Evolutionary conservation across 2,113 vertebrate genomes (phyloP).

Genomic region (Corynorhinus townsendii): DNA sequence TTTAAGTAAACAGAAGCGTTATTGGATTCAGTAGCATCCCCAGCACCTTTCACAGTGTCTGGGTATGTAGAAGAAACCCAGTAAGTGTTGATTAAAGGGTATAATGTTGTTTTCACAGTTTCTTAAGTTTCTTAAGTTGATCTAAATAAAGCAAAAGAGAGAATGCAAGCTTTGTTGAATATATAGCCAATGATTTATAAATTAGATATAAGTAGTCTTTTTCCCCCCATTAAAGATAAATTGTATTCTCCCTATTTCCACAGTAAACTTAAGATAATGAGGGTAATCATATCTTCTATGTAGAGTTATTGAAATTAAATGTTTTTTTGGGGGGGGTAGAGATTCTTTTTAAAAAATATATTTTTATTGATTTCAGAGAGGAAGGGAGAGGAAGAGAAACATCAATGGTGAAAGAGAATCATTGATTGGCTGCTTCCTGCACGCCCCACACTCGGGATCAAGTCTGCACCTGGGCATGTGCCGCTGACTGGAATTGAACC

Average conservation of each 20-base stretch:
- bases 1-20: background rate
- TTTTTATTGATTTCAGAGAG: no score
- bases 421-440: no score
- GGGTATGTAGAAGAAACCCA: background rate
- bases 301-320: conserved; percentile 14
- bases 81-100: background rate
- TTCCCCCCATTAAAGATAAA: conserved; percentile 19
- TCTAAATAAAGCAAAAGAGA: conserved; percentile 20
- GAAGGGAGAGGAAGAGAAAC: no score
- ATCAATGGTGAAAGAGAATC: no score
- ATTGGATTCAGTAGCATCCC: background rate
- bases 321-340: background rate
- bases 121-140: conserved; percentile 25
- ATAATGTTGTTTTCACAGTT: conserved; percentile 44
- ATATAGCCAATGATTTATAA: background rate
- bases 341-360: no score
- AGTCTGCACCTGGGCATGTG: no score
- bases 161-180: background rate
- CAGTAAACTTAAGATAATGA: background rate
- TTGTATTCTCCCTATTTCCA: conserved; percentile 21
- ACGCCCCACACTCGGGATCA: no score
- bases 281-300: background rate
- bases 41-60: background rate
- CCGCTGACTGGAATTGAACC: no score
- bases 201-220: conserved; percentile 2